Evolutionary conservation across 2,888 invertebrate genomes (phyloP), one percentile per base, ranked within the genome.

Genomic region (Meandrusa payeni): DNA sequence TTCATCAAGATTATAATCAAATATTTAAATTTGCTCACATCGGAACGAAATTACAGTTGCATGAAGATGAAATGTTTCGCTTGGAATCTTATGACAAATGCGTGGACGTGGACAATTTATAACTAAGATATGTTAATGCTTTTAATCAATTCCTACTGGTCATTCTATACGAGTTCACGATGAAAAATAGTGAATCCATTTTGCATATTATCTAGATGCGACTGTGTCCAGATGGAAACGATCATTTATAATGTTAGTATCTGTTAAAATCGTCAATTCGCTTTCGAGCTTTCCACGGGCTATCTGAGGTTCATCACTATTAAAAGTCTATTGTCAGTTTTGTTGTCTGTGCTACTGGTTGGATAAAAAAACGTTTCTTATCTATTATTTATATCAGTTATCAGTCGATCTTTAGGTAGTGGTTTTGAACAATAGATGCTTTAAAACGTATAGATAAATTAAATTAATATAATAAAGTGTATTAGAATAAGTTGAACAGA

Each of bases 1-100:
- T 61, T 67, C 61, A 54, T 58, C 48, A 51, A 73, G 71, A 80
- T 80, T 75, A 78, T 62, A 78, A 81, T 82, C 73, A 78, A 80
- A 79, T 78, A 81, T 81, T 81, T 61, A 80, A 81, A 81, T 80
- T 69, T 58, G 57, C 58, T 57, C 47, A 50, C 53, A 51, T 46
- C 42, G 24, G 27, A 45, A 57, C 47, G 41, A 56, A 55, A 55
- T 59, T 60, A 59, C 50, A 54, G 51, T 51, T 52, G 54, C 57
- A 53, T 55, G 40, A 38, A 59, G 49, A 61, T 57, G 58, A 51
- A 57, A 61, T 54, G 55, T 51, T 46, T 57, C 52, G 54, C 46
- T 59, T 12, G 52, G 54, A 59, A 63, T 61, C 57, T 55, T 69
- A 74, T 79, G 76, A 79, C 70, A 73, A 69, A 77, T 76, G 69